Evolutionary conservation across 2,888 invertebrate species (phyloP), one percentile per base, ranked within the genome.

Genomic region (Epistrophella euchroma): DNA sequence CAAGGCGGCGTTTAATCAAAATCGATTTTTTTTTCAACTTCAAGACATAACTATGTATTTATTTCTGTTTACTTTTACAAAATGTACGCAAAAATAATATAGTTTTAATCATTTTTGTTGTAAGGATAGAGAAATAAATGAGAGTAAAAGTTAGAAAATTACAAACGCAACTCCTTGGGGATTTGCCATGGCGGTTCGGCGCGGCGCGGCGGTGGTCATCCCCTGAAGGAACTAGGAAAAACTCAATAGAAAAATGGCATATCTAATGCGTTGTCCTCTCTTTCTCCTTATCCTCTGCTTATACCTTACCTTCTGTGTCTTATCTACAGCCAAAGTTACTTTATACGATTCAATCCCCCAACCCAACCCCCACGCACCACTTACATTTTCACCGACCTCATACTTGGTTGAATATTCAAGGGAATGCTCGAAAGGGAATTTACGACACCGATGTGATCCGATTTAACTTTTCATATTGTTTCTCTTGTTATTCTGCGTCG

Each of bases 401-500:
- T 19, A 28, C 58, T 73, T 60, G 62, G 19, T 17, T n/a, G 11
- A 60, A 76, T 55, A 78, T 86, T 77, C 77, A 62, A 52, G 71
- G 74, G 74, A 71, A 82, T 77, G 50, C 74, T 82, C 66, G 82
- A 82, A 73, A 74, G 76, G 74, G 77, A 82, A 82, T 82, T 82
- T 86, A 86, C 86, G 82, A 78, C 77, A 77, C 86, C 86, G 82
- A 86, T 82, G 86, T 82, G 86, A 86, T 82, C 77, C 82, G 86
- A 86, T 86, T 86, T 86, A 86, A 86, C 86, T 86, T 86, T 86
- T 82, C 82, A 86, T 82, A 86, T 86, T 86, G 82, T 82, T 86
- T 81, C 77, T 82, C 85, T 86, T 86, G 85, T 82, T 86, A 86
- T 86, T 74, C 85, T 86, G 81, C 81, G 85, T 81, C 50, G 81